Percentiles rank a stretch among this genome's conserved stretches.
Evolutionary conservation across 2,888 invertebrate genomes (phyloP).

Genomic region (Steinernema hermaphroditum): DNA sequence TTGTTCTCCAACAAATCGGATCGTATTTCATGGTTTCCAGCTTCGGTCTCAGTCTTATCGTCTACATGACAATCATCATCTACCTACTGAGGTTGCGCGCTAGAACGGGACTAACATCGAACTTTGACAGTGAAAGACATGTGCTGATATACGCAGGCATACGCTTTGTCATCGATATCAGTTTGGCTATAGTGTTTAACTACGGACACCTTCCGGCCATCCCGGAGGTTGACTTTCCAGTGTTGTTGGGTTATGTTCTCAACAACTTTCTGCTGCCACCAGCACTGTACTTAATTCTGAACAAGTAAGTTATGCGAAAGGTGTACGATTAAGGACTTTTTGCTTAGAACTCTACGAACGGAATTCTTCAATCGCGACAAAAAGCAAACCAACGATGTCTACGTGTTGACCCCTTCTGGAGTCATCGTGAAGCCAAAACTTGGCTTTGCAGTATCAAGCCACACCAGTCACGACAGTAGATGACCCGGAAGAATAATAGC

Average conservation of each 20-base stretch:
- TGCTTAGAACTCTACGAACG: not conserved
- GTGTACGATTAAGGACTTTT: not conserved
- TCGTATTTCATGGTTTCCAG: not conserved
- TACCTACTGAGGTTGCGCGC: not conserved
- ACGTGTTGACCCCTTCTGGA: not conserved
- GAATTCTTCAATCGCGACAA: not conserved
- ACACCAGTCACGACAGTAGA: no score
- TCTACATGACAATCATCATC: not conserved
- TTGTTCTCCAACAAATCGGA: not conserved
- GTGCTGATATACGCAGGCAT: not conserved
- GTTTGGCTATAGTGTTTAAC: not conserved
- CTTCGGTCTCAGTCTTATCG: not conserved
- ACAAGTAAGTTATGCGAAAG: not conserved
- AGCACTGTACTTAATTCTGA: not conserved
- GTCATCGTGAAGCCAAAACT: not conserved
- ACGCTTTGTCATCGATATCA: not conserved
- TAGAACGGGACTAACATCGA: not conserved
- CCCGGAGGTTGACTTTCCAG: not conserved
- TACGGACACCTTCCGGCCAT: not conserved
- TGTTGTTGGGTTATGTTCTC: not conserved
- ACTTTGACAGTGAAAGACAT: not conserved
- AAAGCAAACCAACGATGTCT: not conserved
- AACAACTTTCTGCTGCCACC: constrained; percentile 18
- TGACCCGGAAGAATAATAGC: no score
- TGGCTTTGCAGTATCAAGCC: not conserved